phyloP scores from a whole-genome alignment of 2,888 invertebrate species.

The Spodoptera picta region DNA sequence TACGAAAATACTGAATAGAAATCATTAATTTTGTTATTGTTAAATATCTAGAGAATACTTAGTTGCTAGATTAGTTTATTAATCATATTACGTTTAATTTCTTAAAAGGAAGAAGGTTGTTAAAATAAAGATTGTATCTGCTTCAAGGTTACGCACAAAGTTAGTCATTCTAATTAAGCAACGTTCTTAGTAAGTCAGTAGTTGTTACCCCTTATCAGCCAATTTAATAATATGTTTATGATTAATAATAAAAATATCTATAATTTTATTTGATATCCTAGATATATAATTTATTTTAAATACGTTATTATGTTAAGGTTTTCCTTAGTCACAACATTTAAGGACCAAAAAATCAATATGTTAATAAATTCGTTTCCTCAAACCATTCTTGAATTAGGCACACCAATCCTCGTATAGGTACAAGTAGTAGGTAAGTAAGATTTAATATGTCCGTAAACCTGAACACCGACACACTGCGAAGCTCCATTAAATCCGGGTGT shows the following conservation, averaged over 20 bases:
- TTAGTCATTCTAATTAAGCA: constrained; percentile 38
- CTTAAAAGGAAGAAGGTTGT: constrained; percentile 8
- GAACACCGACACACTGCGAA: constrained; percentile 84
- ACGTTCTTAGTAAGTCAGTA: constrained; percentile 27
- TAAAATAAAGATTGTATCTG: neutral
- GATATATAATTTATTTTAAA: neutral
- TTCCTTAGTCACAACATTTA: no score
- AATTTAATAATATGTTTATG: constrained; percentile 11
- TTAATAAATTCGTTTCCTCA: constrained; percentile 22
- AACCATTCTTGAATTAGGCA: constrained; percentile 41
- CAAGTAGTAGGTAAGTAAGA: constrained; percentile 34
- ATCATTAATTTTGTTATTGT: neutral
- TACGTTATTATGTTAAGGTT: no score
- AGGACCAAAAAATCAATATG: neutral
- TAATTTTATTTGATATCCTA: constrained; percentile 2
- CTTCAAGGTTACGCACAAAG: constrained; percentile 10
- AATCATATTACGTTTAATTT: neutral
- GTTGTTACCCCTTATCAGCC: constrained; percentile 17
- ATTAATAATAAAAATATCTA: constrained; percentile 18
- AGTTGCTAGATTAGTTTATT: constrained; percentile 5
- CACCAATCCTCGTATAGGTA: constrained; percentile 15
- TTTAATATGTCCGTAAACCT: constrained; percentile 75
- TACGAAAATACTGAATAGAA: no score
- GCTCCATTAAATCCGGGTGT: constrained; percentile 79
- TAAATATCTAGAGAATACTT: constrained; percentile 13